Percentiles rank a stretch among this genome's conserved stretches.
Conservation (phyloP, 2,888 invertebrate species). For the Apotomis turbidana region DNA sequence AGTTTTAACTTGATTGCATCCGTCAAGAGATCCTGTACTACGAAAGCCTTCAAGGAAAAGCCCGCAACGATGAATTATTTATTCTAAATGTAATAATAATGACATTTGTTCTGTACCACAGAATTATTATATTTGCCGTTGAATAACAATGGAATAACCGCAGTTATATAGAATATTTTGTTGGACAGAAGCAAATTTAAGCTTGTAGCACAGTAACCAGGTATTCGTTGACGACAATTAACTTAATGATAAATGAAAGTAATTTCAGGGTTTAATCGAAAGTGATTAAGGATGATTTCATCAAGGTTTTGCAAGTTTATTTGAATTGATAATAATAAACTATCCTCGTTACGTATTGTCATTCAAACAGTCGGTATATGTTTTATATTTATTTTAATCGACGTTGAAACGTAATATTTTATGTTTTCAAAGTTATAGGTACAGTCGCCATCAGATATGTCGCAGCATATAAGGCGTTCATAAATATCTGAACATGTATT, state of each 20-base stretch:
- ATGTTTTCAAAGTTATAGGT: too few relatives aligned
- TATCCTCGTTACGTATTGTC: too few relatives aligned
- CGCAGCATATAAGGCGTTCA: too few relatives aligned
- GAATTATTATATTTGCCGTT: background rate
- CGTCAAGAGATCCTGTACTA: constrained; percentile 29
- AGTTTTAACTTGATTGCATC: constrained; percentile 11
- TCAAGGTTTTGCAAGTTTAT: background rate
- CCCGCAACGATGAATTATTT: constrained; percentile 35
- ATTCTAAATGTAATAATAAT: constrained; percentile 25
- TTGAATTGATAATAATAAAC: too few relatives aligned
- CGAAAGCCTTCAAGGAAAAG: constrained; percentile 36
- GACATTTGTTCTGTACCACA: constrained; percentile 6
- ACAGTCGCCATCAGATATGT: too few relatives aligned
- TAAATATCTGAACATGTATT: too few relatives aligned
- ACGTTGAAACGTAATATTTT: too few relatives aligned
- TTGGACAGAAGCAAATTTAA: constrained; percentile 2
- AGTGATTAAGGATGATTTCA: background rate
- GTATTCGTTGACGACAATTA: constrained; percentile 22
- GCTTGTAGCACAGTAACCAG: constrained; percentile 1
- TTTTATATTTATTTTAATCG: too few relatives aligned
- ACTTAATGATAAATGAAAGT: constrained; percentile 24
- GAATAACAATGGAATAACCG: background rate
- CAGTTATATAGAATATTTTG: background rate
- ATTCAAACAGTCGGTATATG: too few relatives aligned
- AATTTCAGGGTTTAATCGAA: constrained; percentile 19